Evolutionary conservation across 2,797 vertebrate species (phyloP), one percentile per base, ranked within the genome.

Genomic region (Artibeus lituratus): DNA sequence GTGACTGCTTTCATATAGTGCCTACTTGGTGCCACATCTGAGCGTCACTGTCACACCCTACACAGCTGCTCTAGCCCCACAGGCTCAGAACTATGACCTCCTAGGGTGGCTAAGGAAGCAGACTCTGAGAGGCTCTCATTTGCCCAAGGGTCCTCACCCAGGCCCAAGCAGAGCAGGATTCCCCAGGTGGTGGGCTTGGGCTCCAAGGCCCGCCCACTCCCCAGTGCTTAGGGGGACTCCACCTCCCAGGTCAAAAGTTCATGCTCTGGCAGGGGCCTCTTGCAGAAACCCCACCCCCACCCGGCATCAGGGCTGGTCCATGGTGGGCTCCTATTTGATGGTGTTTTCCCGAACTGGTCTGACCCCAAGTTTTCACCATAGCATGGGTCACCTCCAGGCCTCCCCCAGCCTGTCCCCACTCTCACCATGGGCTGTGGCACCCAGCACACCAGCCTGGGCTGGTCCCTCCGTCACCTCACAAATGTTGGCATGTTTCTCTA

Each of bases 1-100:
- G 72, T 0, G 1, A 15, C 80, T 4, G 0, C 0, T 2, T n/a
- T 18, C 15, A 21, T 3, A 0, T 7, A 26, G 59, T 19, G 4
- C 39, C 44, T 18, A 6, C 22, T 3, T 39, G 11, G 74, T 5
- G 51, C 57, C 32, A n/a, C 73, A 49, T 78, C 77, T n/a, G 35
- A 15, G 62, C 19, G 42, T 65, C 32, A 19, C 44, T 21, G 3
- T 6, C 1, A 2, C 44, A 21, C 32, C 2, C 14, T 2, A 53
- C 39, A 26, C 73, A 16, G 42, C 5, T 2, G 6, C 70, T 37
- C 21, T 59, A 70, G 32, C 22, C 62, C n/a, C 2, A 1, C n/a
- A 16, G 5, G 18, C 26, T 65, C 88, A 47, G 44, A 7, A 69
- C 22, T 1, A 0, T 1, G 42, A 62, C 49, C 35, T 10, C 0